phyloP scores from a whole-genome alignment of 2,113 vertebrate genomes.

The Dromaius novaehollandiae region DNA sequence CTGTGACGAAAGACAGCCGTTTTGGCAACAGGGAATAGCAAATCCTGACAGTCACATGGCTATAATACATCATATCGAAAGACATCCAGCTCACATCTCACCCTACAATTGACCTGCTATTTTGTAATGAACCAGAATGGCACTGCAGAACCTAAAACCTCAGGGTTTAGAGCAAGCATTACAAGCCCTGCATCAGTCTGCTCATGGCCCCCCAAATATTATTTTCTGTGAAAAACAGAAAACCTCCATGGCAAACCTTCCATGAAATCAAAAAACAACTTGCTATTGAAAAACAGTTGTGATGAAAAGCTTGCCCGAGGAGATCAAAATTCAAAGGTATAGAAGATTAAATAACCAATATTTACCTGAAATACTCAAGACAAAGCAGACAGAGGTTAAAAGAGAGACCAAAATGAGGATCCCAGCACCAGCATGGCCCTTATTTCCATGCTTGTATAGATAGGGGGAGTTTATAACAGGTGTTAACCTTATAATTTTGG shows the following conservation, averaged over 20 bases:
- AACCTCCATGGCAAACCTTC: neutral
- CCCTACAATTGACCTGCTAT: neutral
- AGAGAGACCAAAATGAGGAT: neutral
- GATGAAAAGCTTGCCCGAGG: neutral
- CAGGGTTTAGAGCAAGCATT: neutral
- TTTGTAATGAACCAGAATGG: neutral
- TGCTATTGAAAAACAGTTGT: neutral
- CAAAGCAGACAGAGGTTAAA: neutral
- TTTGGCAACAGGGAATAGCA: neutral
- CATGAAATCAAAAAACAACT: neutral
- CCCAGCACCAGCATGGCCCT: neutral
- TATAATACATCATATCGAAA: neutral
- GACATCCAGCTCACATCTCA: neutral
- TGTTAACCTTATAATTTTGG: neutral
- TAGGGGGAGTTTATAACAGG: neutral
- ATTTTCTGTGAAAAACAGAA: neutral
- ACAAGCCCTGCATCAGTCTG: fast-evolving
- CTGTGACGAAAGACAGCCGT: neutral
- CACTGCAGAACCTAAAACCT: neutral
- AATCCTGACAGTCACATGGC: neutral
- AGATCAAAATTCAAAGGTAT: neutral
- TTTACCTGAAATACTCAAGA: neutral
- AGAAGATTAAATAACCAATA: neutral
- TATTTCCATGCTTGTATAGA: neutral
- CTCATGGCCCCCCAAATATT: neutral